Evolutionary conservation across 2,113 vertebrate genomes (phyloP).

Genomic region (Poeciliopsis turrubarensis): DNA sequence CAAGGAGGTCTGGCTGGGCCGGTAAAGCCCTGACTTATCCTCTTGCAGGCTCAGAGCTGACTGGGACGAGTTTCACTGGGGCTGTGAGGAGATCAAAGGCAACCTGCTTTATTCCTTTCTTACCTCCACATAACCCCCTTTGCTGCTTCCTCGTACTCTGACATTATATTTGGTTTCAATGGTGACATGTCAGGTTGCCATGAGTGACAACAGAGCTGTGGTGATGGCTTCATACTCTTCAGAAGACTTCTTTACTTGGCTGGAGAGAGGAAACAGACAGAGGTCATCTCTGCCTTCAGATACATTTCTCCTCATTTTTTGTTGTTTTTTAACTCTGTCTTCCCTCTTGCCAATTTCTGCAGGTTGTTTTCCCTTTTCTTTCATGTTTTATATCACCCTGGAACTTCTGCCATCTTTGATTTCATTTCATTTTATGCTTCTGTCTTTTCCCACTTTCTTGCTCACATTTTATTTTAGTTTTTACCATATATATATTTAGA

Average conservation of each 20-base stretch:
- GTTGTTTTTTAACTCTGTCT: neutral
- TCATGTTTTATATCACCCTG: neutral
- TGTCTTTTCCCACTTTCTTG: neutral
- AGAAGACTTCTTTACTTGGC: conserved; percentile 67
- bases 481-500: neutral
- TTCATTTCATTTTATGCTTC: neutral
- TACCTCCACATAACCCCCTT: neutral
- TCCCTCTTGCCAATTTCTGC: neutral
- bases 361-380: neutral
- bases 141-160: conserved; percentile 12
- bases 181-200: conserved; percentile 35
- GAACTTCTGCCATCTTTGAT: neutral
- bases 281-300: conserved; percentile 13
- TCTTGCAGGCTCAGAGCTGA: conserved; percentile 24
- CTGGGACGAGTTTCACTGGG: conserved; percentile 27
- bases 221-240: conserved; percentile 43
- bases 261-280: conserved; percentile 32
- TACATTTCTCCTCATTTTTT: neutral
- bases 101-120: conserved; percentile 22
- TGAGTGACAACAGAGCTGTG: conserved; percentile 34
- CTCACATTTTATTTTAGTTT: neutral
- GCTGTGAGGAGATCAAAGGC: conserved; percentile 41
- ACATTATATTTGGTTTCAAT: conserved; percentile 24
- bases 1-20: conserved; percentile 36
- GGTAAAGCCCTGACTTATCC: conserved; percentile 61